These are phyloP conservation scores for Barnardius zonarius DNA, from an alignment of 2,113 vertebrate genomes.

Conservation along the genomic window DNA sequence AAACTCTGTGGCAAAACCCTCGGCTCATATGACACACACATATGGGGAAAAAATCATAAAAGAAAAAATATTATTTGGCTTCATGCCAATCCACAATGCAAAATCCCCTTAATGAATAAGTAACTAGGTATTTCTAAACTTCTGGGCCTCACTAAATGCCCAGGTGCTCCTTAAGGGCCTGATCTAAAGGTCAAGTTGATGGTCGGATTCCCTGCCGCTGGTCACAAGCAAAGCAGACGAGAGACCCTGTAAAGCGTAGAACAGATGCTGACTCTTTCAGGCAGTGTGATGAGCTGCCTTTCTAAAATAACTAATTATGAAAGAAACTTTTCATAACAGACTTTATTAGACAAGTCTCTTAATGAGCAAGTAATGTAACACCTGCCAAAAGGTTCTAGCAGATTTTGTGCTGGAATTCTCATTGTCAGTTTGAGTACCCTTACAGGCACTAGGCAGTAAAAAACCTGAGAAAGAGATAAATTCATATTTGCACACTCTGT, in stretches of 20 bases:
- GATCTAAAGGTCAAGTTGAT: neutral
- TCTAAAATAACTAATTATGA: neutral
- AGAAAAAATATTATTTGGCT: neutral
- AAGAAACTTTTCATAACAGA: neutral
- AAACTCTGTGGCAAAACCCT: neutral
- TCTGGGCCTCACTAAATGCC: neutral
- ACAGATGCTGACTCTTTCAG: neutral
- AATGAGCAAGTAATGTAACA: neutral
- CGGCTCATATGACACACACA: neutral
- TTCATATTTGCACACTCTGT: neutral
- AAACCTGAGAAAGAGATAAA: neutral
- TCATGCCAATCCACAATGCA: neutral
- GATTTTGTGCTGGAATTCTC: neutral
- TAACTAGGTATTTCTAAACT: neutral
- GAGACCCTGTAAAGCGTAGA: neutral
- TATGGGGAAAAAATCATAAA: neutral
- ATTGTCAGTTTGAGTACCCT: neutral
- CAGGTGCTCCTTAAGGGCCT: neutral
- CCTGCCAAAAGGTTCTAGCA: neutral
- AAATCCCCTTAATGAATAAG: neutral
- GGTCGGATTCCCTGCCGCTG: neutral
- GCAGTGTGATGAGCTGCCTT: neutral
- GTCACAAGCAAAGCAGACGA: neutral
- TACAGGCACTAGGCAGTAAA: neutral
- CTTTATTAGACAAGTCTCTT: neutral